These are phyloP conservation scores for Cyclura pinguis DNA, from an alignment of 2,797 vertebrate genomes.

Conservation along the genomic window DNA sequence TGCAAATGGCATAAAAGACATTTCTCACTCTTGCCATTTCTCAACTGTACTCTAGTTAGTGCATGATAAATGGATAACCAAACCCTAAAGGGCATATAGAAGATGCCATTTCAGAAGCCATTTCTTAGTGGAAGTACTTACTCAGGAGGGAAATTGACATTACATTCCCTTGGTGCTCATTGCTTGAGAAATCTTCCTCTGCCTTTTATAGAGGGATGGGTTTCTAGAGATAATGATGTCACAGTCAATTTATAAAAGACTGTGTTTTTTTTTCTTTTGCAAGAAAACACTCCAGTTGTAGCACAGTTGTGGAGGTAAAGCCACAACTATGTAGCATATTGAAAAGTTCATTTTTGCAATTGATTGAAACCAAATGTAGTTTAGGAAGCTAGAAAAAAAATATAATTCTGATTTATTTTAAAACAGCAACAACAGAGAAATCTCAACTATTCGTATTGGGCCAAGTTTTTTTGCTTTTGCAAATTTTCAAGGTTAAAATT, in stretches of 20 bases:
- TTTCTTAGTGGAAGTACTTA: constrained; percentile 39
- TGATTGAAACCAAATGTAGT: background rate
- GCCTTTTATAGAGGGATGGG: background rate
- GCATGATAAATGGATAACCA: constrained; percentile 21
- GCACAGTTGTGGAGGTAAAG: background rate
- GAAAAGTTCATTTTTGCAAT: background rate
- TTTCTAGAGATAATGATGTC: constrained; percentile 22
- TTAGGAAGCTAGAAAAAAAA: background rate
- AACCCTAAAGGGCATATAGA: constrained; percentile 8
- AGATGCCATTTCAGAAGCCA: constrained; percentile 29
- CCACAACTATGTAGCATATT: background rate
- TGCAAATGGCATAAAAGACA: constrained; percentile 12
- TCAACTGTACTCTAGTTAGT: background rate
- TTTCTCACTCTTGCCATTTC: background rate
- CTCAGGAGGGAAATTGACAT: constrained; percentile 10
- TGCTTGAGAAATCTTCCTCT: constrained; percentile 28
- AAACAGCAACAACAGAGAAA: background rate
- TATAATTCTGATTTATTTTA: background rate
- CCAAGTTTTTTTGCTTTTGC: background rate
- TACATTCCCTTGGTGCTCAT: constrained; percentile 13
- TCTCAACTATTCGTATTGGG: background rate
- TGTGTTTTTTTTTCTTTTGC: background rate
- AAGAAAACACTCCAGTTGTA: constrained; percentile 17
- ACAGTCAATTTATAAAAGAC: background rate
- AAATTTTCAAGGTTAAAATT: background rate